Percentiles rank a stretch among this genome's conserved stretches.
These are phyloP conservation scores for Papilio aristodemus DNA, from an alignment of 1,140 invertebrate species.

Conservation along the genomic window DNA sequence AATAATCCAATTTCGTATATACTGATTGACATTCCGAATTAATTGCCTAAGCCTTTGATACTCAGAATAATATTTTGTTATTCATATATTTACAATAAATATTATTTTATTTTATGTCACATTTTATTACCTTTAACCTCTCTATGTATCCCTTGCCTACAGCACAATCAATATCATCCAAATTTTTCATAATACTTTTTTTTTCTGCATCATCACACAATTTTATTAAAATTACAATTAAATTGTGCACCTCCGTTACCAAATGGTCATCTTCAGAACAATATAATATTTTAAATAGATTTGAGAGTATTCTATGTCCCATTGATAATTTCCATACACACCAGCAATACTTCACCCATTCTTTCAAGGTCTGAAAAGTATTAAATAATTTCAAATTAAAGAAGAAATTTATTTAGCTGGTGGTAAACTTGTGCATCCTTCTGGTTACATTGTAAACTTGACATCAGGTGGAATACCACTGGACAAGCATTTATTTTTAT, in stretches of 20 bases:
- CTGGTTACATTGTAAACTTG: too few species aligned
- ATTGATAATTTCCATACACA: constrained; percentile 57
- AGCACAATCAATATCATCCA: background rate
- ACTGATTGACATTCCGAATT: background rate
- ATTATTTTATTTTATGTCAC: constrained; percentile 29
- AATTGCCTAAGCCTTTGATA: background rate
- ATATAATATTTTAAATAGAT: constrained; percentile 59
- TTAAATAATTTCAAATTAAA: constrained; percentile 14
- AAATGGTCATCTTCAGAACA: constrained; percentile 44
- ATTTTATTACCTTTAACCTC: constrained; percentile 38
- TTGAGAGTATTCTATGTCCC: constrained; percentile 54
- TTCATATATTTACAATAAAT: constrained; percentile 4
- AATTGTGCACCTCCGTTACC: constrained; percentile 43
- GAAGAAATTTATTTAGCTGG: background rate
- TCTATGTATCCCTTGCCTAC: constrained; percentile 28
- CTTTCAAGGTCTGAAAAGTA: constrained; percentile 59
- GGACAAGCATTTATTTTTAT: too few species aligned
- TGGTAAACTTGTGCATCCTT: too few species aligned
- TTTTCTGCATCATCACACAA: constrained; percentile 52
- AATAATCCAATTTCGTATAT: too few species aligned
- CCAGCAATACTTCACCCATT: constrained; percentile 65
- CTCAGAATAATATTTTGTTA: background rate
- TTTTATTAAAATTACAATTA: constrained; percentile 53
- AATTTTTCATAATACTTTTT: constrained; percentile 33
- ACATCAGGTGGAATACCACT: too few species aligned